Percentiles rank a stretch among this genome's conserved stretches.
These are phyloP conservation scores for Eurystomus glaucurus DNA, from an alignment of 2,797 vertebrate genomes.

Conservation along the genomic window DNA sequence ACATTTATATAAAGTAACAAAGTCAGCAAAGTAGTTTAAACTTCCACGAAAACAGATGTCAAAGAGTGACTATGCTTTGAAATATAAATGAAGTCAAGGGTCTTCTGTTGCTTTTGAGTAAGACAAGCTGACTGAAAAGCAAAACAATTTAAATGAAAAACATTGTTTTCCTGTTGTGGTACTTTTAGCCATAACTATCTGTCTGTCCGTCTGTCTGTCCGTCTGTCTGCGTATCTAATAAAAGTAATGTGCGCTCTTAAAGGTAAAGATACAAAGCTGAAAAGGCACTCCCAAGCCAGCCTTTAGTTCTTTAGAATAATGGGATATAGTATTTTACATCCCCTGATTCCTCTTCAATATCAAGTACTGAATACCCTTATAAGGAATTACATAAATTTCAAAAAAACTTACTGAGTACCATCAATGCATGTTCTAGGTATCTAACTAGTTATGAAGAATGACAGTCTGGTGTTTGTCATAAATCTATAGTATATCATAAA, in stretches of 20 bases:
- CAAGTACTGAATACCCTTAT: neutral
- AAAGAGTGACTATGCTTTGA: constrained; percentile 76
- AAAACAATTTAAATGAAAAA: constrained; percentile 80
- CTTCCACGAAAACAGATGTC: constrained; percentile 78
- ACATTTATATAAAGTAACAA: constrained; percentile 70
- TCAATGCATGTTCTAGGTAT: neutral
- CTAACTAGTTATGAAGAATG: constrained; percentile 3
- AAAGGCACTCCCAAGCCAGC: neutral
- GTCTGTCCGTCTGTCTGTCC: constrained; percentile 25
- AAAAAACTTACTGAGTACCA: neutral
- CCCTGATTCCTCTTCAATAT: neutral
- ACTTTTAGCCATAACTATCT: constrained; percentile 69
- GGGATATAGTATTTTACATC: neutral
- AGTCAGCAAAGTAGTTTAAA: constrained; percentile 73
- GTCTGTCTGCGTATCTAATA: constrained; percentile 51
- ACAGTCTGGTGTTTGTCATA: constrained; percentile 39
- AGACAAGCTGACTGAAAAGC: constrained; percentile 77
- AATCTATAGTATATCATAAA: constrained; percentile 48
- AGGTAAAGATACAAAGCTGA: neutral
- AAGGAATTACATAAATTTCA: constrained; percentile 3
- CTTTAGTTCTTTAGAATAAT: neutral
- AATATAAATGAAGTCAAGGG: constrained; percentile 79
- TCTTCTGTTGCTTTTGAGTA: constrained; percentile 81
- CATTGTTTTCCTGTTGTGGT: constrained; percentile 72
- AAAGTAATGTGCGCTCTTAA: constrained; percentile 56